Evolutionary conservation across 2,888 invertebrate species (phyloP).

Genomic region (Pyrocoelia pectoralis): DNA sequence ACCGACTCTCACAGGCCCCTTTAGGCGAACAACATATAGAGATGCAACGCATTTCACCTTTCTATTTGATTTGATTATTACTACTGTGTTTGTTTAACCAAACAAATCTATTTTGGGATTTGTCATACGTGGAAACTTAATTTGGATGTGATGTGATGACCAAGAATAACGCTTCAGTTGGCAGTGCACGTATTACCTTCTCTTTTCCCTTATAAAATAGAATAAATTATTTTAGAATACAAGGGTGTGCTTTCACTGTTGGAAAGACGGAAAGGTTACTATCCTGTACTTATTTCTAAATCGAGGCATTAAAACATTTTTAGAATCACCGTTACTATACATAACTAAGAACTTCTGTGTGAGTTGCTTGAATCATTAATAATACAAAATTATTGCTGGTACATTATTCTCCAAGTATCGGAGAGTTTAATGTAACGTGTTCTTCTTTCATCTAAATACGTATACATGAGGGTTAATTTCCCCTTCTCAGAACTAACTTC

Average conservation of each 20-base stretch:
- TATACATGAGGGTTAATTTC: constrained; percentile 37
- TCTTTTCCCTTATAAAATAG: too few species aligned
- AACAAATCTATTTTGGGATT: constrained; percentile 24
- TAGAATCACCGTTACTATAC: constrained; percentile 21
- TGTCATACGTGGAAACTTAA: not conserved
- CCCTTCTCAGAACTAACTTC: constrained; percentile 36
- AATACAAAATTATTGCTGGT: constrained; percentile 41
- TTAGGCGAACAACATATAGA: constrained; percentile 26
- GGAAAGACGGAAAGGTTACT: too few species aligned
- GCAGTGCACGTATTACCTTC: too few species aligned
- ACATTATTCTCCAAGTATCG: constrained; percentile 41
- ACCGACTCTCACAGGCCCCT: constrained; percentile 42
- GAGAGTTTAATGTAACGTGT: constrained; percentile 42
- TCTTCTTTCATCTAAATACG: constrained; percentile 38
- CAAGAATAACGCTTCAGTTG: too few species aligned
- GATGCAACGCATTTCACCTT: constrained; percentile 31
- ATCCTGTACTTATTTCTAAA: too few species aligned
- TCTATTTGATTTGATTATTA: constrained; percentile 36
- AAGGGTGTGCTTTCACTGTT: too few species aligned
- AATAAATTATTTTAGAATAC: too few species aligned
- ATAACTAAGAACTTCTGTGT: constrained; percentile 25
- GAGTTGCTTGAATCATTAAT: constrained; percentile 39
- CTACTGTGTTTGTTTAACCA: constrained; percentile 28
- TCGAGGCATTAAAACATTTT: constrained; percentile 25
- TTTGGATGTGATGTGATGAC: not conserved